phyloP scores from a whole-genome alignment of 2,113 vertebrate species.

The Ginglymostoma cirratum region DNA sequence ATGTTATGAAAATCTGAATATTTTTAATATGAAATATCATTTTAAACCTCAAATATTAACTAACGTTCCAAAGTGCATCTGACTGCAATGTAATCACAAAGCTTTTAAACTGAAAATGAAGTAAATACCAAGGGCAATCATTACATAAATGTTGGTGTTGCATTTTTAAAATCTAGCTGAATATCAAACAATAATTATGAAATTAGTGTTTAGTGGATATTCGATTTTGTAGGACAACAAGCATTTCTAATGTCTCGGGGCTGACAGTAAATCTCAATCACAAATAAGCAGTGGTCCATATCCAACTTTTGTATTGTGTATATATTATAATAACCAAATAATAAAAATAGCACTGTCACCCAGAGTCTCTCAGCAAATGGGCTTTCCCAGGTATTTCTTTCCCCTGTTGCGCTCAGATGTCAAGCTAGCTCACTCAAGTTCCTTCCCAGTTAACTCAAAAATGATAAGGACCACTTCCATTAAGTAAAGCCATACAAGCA shows the following conservation, averaged over 20 bases:
- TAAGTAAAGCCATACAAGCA: not conserved
- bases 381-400: not conserved
- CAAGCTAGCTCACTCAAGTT: not conserved
- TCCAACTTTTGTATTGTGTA: not conserved
- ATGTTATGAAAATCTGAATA: not conserved
- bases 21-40: not conserved
- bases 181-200: too few species aligned
- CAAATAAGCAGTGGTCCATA: not conserved
- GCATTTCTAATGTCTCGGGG: not conserved
- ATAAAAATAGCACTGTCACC: not conserved
- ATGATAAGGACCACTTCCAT: not conserved
- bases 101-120: not conserved
- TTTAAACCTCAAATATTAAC: not conserved
- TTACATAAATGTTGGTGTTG: not conserved
- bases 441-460: not conserved
- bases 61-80: not conserved
- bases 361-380: not conserved
- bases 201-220: too few species aligned
- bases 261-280: not conserved
- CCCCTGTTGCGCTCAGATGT: not conserved
- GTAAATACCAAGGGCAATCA: not conserved
- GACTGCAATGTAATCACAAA: not conserved
- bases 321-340: not conserved
- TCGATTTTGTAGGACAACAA: too few species aligned
- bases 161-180: not conserved